Base-by-base conservation (phyloP, 2,888 invertebrate genomes). In the Thereva nobilitata region DNA sequence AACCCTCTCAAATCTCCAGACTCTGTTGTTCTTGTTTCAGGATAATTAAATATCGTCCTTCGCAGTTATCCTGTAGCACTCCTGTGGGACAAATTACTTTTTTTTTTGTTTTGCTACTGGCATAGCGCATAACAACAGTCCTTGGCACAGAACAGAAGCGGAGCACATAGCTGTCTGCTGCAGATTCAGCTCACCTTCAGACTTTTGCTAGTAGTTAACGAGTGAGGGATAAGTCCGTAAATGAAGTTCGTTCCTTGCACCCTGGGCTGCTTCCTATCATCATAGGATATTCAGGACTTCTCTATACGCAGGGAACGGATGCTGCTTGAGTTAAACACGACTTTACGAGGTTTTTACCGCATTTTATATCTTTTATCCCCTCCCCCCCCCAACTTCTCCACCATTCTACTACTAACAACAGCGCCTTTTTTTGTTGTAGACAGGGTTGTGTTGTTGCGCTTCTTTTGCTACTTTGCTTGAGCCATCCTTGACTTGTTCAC, bases 1-100 rank as follows among this genome's bases (percentile, higher is more conserved):
- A 23, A 23, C 23, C 23, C 23, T 23, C 23, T 23, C 23, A 23
- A 23, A 23, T 23, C 57, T 34, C 45, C 53, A 59, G 59, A 66
- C 65, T 23, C 23, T 55, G 66, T 68, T 68, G 66, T 68, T 68
- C 64, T 37, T 68, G 68, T 66, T 67, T 64, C 68, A 66, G 57
- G 68, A 68, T 68, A 68, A 68, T 68, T 68, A 68, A 68, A 68
- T 68, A 67, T 67, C 52, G 66, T 66, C 61, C 61, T 61, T 61
- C 23, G 50, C 50, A 41, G 61, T 50, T 64, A 64, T 66, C 64
- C 63, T 68, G 23, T 66, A 65, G 55, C 65, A 54, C 55, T 67
- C 69, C 65, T 59, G 23, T 53, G 69, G 69, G 69, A 69, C 55
- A 67, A 69, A 69, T 69, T 69, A 69, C 8, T 64, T 55, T 55